Percentiles rank a stretch among this genome's conserved stretches.
phyloP scores from a whole-genome alignment of 2,888 invertebrate genomes.

The Euphydryas editha region DNA sequence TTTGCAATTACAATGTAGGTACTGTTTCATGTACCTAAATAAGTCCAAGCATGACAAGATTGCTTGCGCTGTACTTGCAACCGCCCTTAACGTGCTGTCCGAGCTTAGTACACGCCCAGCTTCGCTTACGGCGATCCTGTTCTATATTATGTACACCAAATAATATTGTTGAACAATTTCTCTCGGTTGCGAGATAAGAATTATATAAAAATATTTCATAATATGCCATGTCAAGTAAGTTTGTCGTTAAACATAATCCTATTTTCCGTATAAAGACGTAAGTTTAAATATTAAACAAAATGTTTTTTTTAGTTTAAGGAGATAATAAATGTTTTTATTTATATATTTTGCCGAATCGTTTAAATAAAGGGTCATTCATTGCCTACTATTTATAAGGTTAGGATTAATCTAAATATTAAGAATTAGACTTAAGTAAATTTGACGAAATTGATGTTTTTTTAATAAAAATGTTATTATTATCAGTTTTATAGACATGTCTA shows the following conservation, averaged over 20 bases:
- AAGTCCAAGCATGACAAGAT: background rate
- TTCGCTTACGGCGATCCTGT: background rate
- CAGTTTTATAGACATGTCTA: too few relatives aligned
- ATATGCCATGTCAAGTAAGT: background rate
- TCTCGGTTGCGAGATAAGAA: background rate
- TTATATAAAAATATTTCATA: background rate
- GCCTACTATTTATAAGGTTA: too few relatives aligned
- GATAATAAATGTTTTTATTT: too few relatives aligned
- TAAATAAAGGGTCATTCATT: too few relatives aligned
- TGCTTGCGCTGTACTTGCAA: background rate
- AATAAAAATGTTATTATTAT: too few relatives aligned
- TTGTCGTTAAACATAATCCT: background rate
- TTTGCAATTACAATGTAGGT: background rate
- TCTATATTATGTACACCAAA: background rate
- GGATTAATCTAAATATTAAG: too few relatives aligned
- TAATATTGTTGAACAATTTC: background rate
- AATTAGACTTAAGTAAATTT: too few relatives aligned
- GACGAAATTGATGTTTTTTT: too few relatives aligned
- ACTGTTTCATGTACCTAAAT: background rate
- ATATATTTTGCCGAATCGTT: too few relatives aligned
- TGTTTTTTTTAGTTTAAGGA: too few relatives aligned
- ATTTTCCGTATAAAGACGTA: background rate
- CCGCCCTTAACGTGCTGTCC: constrained; percentile 7
- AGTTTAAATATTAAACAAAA: too few relatives aligned
- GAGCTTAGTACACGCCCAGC: background rate